Percentiles rank a stretch among this genome's conserved stretches.
phyloP scores from a whole-genome alignment of 2,797 vertebrate genomes.

The Iguana delicatissima region DNA sequence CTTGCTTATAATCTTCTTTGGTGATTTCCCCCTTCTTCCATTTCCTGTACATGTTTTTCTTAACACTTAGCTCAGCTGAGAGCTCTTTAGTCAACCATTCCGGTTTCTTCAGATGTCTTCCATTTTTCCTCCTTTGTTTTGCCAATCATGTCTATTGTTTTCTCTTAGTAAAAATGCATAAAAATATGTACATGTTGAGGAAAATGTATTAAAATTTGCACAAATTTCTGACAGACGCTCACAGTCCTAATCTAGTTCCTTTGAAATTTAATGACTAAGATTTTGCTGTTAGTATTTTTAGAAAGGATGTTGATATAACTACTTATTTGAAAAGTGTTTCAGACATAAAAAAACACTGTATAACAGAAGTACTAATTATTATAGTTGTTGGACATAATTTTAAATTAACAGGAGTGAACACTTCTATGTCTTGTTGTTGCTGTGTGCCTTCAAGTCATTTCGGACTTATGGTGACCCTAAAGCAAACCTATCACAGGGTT shows the following conservation, averaged over 20 bases:
- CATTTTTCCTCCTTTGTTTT: no score
- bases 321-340: constrained; percentile 7
- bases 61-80: no score
- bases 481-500: no score
- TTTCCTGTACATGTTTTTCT: no score
- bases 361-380: neutral
- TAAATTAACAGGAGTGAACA: neutral
- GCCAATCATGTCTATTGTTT: neutral
- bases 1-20: no score
- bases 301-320: neutral
- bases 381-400: neutral
- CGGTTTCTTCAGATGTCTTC: no score
- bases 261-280: neutral
- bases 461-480: no score
- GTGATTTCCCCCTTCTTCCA: no score
- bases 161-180: neutral
- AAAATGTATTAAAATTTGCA: neutral
- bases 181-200: no score
- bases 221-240: neutral
- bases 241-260: neutral
- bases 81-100: no score
- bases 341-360: neutral
- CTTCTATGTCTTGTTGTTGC: neutral
- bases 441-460: no score
- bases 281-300: neutral